phyloP scores from a whole-genome alignment of 2,113 vertebrate species.

The Lagopus muta region DNA sequence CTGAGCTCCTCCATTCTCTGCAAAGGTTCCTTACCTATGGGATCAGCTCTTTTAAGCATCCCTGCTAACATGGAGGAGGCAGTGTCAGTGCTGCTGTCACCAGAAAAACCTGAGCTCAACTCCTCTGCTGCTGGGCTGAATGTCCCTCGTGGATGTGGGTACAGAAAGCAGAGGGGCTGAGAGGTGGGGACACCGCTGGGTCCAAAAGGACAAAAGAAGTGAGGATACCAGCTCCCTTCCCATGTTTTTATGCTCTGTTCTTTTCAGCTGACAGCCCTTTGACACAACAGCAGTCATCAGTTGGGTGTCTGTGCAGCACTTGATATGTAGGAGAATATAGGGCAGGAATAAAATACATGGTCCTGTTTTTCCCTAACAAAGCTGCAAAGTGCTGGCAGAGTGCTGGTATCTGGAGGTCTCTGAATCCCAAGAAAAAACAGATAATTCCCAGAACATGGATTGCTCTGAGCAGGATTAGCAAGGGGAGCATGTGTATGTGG shows the following conservation, averaged over 20 bases:
- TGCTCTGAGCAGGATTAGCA: not conserved
- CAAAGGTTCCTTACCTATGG: not conserved
- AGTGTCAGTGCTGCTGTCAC: not conserved
- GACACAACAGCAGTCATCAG: not conserved
- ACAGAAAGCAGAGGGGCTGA: not conserved
- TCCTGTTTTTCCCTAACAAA: not conserved
- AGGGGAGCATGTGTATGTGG: not conserved
- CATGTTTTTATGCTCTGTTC: not conserved
- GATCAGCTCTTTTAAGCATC: fast-evolving
- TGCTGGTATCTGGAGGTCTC: not conserved
- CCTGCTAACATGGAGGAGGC: not conserved
- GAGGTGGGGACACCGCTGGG: not conserved
- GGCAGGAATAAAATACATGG: not conserved
- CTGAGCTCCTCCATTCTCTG: not conserved
- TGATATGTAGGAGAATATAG: not conserved
- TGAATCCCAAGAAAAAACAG: not conserved
- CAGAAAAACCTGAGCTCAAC: not conserved
- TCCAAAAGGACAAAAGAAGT: not conserved
- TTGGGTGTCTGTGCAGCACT: not conserved
- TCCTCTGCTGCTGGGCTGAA: not conserved
- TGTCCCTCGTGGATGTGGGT: not conserved
- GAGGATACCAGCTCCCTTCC: not conserved
- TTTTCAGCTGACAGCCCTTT: not conserved
- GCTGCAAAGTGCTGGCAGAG: not conserved
- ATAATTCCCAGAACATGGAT: not conserved